Conservation (phyloP, 2,797 vertebrate genomes). For the Oreochromis mossambicus region DNA sequence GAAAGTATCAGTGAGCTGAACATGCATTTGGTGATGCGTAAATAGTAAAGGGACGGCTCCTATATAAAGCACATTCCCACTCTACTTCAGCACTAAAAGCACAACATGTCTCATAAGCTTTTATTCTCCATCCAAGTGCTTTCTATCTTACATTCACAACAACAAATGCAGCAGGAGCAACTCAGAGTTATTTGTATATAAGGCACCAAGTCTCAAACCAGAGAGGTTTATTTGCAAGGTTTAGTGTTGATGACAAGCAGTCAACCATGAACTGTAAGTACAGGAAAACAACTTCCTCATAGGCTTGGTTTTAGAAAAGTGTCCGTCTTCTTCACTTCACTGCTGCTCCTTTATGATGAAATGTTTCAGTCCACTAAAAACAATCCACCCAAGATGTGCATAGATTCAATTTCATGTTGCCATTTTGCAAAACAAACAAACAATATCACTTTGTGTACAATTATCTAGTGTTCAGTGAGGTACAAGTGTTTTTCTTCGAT, state of each 20-base stretch:
- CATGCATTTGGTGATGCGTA: neutral
- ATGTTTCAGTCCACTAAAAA: neutral
- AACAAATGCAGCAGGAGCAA: neutral
- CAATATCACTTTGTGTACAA: neutral
- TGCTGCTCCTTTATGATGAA: neutral
- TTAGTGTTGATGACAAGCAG: neutral
- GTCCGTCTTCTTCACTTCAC: neutral
- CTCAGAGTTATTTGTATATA: neutral
- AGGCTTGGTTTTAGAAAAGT: neutral
- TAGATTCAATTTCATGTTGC: neutral
- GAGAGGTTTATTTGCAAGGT: neutral
- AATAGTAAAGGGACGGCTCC: neutral
- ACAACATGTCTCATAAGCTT: neutral
- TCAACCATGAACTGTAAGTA: neutral
- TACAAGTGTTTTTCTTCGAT: neutral
- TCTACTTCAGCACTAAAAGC: neutral
- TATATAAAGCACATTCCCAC: neutral
- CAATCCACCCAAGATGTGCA: neutral
- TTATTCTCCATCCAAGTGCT: neutral
- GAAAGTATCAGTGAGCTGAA: neutral
- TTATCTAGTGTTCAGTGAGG: neutral
- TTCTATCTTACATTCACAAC: neutral
- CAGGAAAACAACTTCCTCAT: neutral
- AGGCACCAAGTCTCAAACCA: neutral
- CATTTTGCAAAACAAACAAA: neutral